phyloP scores from a whole-genome alignment of 92 coral and sea anemone genomes.

The Virgularia gustaviana region DNA sequence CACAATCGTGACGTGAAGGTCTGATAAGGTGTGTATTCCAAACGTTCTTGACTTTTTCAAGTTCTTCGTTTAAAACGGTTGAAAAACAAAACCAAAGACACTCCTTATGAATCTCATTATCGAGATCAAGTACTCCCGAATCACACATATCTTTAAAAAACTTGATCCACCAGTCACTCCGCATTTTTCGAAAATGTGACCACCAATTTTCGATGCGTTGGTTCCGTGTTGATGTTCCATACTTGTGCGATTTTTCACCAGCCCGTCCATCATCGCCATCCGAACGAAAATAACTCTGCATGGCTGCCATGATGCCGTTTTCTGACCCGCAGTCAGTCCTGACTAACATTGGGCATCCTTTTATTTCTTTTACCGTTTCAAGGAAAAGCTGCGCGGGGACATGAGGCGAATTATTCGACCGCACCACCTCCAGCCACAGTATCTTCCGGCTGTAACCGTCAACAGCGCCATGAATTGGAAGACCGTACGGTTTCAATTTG shows the following conservation, averaged over 20 bases:
- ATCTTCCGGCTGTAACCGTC: conserved; percentile 59
- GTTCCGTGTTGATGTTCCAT: conserved; percentile 20
- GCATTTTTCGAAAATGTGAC: conserved; percentile 22
- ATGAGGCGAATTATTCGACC: conserved; percentile 56
- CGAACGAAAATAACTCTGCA: conserved; percentile 47
- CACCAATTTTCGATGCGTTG: conserved; percentile 29
- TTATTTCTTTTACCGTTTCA: conserved; percentile 40
- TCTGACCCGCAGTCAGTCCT: conserved; percentile 69
- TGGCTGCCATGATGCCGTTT: conserved; percentile 67
- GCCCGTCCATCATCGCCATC: conserved; percentile 1
- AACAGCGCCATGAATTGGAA: conserved; percentile 58
- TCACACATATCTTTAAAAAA: conserved; percentile 20
- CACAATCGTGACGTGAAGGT: conserved; percentile 21
- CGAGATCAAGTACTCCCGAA: conserved; percentile 16
- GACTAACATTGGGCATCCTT: conserved; percentile 56
- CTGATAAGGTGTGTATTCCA: conserved; percentile 28
- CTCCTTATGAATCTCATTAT: conserved; percentile 4
- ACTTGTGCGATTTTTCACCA: conserved; percentile 23
- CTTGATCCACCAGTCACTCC: conserved; percentile 14
- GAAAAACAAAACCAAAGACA: conserved; percentile 19
- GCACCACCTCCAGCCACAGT: conserved; percentile 54
- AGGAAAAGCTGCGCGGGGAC: conserved; percentile 54
- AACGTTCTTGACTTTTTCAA: conserved; percentile 7
- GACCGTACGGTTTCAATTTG: conserved; percentile 59
- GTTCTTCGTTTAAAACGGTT: conserved; percentile 11